Conservation (phyloP, 2,888 invertebrate species). For the Plagodis pulveraria region DNA sequence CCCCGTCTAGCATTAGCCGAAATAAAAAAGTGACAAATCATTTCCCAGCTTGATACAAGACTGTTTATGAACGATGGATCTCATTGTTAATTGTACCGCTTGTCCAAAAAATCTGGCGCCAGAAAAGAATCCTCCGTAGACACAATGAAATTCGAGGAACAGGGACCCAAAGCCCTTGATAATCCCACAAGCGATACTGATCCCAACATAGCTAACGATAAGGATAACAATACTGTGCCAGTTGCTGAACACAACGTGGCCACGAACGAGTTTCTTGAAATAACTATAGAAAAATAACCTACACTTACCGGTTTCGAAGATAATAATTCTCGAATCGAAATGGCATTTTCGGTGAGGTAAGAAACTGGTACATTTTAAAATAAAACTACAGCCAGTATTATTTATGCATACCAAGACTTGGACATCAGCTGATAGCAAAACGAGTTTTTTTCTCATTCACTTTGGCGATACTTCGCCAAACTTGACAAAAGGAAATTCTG, state of each 20-base stretch:
- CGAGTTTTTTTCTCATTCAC: slow-evolving; percentile 66
- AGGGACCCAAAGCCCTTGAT: slow-evolving; percentile 35
- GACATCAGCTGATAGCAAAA: slow-evolving; percentile 76
- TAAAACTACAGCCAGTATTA: slow-evolving; percentile 50
- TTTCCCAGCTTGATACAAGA: slow-evolving; percentile 28
- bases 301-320: slow-evolving; percentile 54
- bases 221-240: slow-evolving; percentile 27
- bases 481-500: slow-evolving; percentile 38
- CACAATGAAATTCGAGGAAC: slow-evolving; percentile 49
- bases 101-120: slow-evolving; percentile 48
- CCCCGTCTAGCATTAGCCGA: too few species aligned
- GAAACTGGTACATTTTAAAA: slow-evolving; percentile 51
- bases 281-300: slow-evolving; percentile 52
- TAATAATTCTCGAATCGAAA: slow-evolving; percentile 57
- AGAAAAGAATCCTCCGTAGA: slow-evolving; percentile 46
- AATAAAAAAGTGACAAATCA: slow-evolving; percentile 24
- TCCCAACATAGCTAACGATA: slow-evolving; percentile 18
- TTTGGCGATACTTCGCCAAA: slow-evolving; percentile 42
- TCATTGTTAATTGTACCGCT: slow-evolving; percentile 27
- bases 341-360: slow-evolving; percentile 67
- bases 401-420: slow-evolving; percentile 63
- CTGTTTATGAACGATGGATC: slow-evolving; percentile 29
- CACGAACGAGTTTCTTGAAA: slow-evolving; percentile 44
- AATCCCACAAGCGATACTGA: slow-evolving; percentile 19
- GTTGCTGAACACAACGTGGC: slow-evolving; percentile 21